Evolutionary conservation across 2,888 invertebrate genomes (phyloP).

Genomic region (Cynaeus angustus): DNA sequence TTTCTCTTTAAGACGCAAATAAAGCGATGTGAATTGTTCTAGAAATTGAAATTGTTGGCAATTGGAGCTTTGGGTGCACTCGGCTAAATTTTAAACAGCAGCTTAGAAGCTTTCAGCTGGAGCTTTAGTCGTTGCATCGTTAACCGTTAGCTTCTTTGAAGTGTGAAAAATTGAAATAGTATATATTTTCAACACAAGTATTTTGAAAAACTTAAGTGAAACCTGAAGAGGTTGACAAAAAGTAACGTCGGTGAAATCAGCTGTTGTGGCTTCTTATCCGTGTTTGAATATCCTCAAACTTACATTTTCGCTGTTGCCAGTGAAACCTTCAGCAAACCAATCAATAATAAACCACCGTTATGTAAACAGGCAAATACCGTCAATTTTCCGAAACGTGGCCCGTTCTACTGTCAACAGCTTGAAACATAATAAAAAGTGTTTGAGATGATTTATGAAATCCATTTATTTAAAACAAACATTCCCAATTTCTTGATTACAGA

Average conservation of each 20-base stretch:
- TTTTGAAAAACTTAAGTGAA: too few species aligned
- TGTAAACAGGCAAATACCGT: slow-evolving; percentile 18
- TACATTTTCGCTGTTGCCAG: slow-evolving; percentile 3
- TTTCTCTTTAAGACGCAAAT: background rate
- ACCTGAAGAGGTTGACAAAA: too few species aligned
- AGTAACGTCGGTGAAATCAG: background rate
- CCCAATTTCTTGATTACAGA: slow-evolving; percentile 17
- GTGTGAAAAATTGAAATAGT: background rate
- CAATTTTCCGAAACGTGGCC: slow-evolving; percentile 7
- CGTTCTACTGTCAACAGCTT: slow-evolving; percentile 2
- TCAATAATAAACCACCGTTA: slow-evolving; percentile 11
- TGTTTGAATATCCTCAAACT: slow-evolving; percentile 9
- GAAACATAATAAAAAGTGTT: background rate
- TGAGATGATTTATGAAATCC: slow-evolving; percentile 5
- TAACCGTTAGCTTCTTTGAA: background rate
- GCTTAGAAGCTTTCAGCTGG: background rate
- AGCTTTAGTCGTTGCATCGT: background rate
- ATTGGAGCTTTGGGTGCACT: slow-evolving; percentile 11
- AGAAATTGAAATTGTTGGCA: slow-evolving; percentile 5
- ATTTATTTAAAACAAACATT: slow-evolving; percentile 11
- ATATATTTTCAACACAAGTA: too few species aligned
- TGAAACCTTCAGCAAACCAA: slow-evolving; percentile 5
- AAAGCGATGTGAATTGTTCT: background rate
- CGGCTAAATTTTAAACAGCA: slow-evolving; percentile 3
- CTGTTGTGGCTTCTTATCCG: background rate